Base-by-base conservation (phyloP, 2,797 vertebrate genomes). In the Gobio occitaniae region DNA sequence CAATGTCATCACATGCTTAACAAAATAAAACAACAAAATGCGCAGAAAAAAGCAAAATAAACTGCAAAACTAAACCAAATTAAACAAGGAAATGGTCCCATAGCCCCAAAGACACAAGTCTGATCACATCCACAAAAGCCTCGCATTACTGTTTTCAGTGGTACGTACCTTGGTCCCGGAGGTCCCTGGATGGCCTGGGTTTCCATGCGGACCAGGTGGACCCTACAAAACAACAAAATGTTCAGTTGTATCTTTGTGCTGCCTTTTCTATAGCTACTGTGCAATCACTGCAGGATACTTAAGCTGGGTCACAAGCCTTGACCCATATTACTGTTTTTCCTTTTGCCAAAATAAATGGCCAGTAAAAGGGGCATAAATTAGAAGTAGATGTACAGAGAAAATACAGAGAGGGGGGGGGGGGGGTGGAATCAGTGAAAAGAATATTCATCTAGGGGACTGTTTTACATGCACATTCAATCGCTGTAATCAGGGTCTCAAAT, bases 141-240 rank as follows among this genome's bases (percentile, higher is more conserved):
- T 7, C 11, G 32, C 4, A 44, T 2, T 41, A 54, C 6, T 70
- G 47, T 78, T 70, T 76, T 78, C 61, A 78, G 50, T 38, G 59
- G 38, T 72, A 88, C 93, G 91, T 92, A 99, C 98, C 94, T 99
- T 99, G 76, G 91, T 83, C 91, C 97, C 98, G 61, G 96, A 90
- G 52, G 93, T 90, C 32, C 98, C 98, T 2, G 97, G 91, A 3
- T 72, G 96, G 70, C 98, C 98, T 16, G 98, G 98, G 85, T 96
- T 98, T 93, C 98, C 98, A n/a, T 98, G 96, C 68, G 98, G 96
- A 87, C 98, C 98, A 15, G 94, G 94, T 50, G 95, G 95, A 95
- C 98, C 98, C 98, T 99, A 80, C 85, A 95, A 94, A 87, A 91
- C 77, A 92, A 84, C 54, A 94, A 75, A 9, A 91, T 17, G 48